Evolutionary conservation across 2,113 vertebrate species (phyloP), one percentile per base, ranked within the genome.

Genomic region (Cathartes aura): DNA sequence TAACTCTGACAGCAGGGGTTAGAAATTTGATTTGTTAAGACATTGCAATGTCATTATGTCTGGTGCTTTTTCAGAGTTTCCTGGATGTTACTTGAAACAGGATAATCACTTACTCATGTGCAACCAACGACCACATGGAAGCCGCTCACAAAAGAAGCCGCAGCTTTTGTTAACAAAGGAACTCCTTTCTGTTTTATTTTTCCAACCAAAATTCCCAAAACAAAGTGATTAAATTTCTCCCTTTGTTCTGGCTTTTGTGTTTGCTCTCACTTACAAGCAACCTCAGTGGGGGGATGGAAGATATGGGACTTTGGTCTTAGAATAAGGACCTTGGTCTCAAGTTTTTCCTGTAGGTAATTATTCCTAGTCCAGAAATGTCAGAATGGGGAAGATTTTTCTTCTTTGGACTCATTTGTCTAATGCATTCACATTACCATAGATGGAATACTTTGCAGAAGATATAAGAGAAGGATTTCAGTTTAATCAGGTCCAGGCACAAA

Each of bases 71-170:
- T 95, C 72, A 78, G 80, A 87, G 73, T 96, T 97, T 96, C 91
- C 92, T 89, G 89, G 94, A 87, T 82, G 42, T 84, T 95, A 48
- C 55, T 91, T 92, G 76, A 82, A 96, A 95, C 73, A 82, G 40
- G 91, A 85, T 96, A 96, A 97, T 97, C 81, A 95, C 43, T 97
- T 97, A 95, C 86, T 96, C 89, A 82, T 95, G 97, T 95, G 76
- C 47, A 68, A 68, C 68, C 34, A 75, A 40, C 0, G 1, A 75
- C 86, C 87, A 79, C 82, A 82, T 90, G 76, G 75, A 97, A 93
- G 47, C 68, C 11, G 4, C 55, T 95, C 59, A 71, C 76, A 95
- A 81, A 92, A 89, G 60, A 84, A 91, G 64, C 72, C 14, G 0
- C 47, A 89, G 81, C 76, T 36, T 91, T 82, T 93, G 52, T 76